phyloP scores from a whole-genome alignment of 2,888 invertebrate species.

The Drosophila acutilabella region DNA sequence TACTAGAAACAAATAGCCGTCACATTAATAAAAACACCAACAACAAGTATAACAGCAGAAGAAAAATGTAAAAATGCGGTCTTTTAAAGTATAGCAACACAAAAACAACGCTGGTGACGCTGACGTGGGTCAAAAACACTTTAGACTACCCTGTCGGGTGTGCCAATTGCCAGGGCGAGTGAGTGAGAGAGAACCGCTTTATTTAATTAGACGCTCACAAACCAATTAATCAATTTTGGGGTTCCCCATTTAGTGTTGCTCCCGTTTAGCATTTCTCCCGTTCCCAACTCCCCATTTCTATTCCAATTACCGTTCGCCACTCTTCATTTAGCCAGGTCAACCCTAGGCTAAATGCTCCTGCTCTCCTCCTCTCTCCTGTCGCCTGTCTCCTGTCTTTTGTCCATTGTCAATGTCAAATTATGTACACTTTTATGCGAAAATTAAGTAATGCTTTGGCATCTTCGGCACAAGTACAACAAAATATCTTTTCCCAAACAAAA shows the following conservation, averaged over 20 bases:
- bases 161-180: constrained; percentile 24
- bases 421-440: constrained; percentile 82
- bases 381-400: constrained; percentile 17
- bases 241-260: constrained; percentile 27
- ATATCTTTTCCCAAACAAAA: constrained; percentile 18
- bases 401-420: constrained; percentile 83
- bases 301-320: constrained; percentile 1
- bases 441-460: constrained; percentile 58
- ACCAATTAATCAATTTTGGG: constrained; percentile 83
- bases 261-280: constrained; percentile 4
- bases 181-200: constrained; percentile 66
- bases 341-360: neutral
- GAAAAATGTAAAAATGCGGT: constrained; percentile 64
- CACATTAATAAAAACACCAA: constrained; percentile 72
- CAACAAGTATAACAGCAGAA: constrained; percentile 25
- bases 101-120: constrained; percentile 39
- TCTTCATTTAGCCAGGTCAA: constrained; percentile 7
- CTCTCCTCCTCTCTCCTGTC: neutral
- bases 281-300: neutral
- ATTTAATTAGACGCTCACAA: constrained; percentile 84
- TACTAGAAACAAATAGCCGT: constrained; percentile 79
- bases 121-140: constrained; percentile 61
- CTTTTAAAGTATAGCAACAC: constrained; percentile 53
- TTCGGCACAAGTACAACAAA: constrained; percentile 37
- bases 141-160: constrained; percentile 23